These are phyloP conservation scores for Drosophila crucigera DNA, from an alignment of 2,888 invertebrate genomes.

Conservation along the genomic window DNA sequence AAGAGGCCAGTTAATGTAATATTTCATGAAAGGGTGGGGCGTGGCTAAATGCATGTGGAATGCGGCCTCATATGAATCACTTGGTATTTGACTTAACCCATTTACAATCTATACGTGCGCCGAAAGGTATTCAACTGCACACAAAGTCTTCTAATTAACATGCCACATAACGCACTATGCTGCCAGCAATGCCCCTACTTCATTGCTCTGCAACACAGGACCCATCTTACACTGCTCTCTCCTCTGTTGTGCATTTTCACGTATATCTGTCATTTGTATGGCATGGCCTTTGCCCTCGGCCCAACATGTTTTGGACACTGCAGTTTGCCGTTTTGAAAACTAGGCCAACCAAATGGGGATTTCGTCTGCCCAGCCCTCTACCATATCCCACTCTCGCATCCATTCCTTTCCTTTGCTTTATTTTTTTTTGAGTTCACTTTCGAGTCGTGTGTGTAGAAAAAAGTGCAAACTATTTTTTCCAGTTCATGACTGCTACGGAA, in stretches of 20 bases:
- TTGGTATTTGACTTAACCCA: neutral
- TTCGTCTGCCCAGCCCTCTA: neutral
- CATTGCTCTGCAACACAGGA: neutral
- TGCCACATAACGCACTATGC: constrained; percentile 44
- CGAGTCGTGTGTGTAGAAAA: constrained; percentile 10
- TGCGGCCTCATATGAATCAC: neutral
- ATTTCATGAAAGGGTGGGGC: neutral
- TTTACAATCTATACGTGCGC: neutral
- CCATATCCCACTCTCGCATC: neutral
- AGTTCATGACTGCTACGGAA: constrained; percentile 36
- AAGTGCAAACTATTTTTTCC: constrained; percentile 36
- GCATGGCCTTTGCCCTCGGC: constrained; percentile 37
- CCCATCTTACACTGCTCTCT: neutral
- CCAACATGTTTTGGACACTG: constrained; percentile 47
- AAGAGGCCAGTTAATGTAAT: neutral
- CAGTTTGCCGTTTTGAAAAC: constrained; percentile 38
- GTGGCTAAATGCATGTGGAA: neutral
- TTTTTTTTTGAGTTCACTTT: constrained; percentile 23
- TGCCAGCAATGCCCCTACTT: constrained; percentile 15
- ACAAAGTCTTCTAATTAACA: constrained; percentile 72
- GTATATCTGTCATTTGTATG: constrained; percentile 46
- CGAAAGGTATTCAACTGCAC: constrained; percentile 47
- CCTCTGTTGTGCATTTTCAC: constrained; percentile 2
- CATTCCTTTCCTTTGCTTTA: neutral
- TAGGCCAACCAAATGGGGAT: constrained; percentile 22